These are phyloP conservation scores for Dysidea cf. avara DNA, from an alignment of 37 sponge, comb jelly and placozoan genomes.

Conservation along the genomic window DNA sequence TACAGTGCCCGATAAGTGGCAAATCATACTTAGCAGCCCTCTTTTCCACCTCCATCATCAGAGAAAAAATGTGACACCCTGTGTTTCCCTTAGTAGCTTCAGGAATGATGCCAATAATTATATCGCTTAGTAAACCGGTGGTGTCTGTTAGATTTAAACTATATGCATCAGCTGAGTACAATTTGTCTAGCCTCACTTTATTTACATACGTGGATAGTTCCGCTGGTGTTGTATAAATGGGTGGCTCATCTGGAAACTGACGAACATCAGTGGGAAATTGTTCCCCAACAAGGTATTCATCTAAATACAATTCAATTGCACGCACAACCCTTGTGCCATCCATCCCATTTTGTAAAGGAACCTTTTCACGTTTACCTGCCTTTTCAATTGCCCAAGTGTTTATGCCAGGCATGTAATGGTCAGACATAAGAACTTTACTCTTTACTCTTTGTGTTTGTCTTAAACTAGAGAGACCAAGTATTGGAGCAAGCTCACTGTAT, in stretches of 20 bases:
- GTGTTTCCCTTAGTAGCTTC: slow-evolving; percentile 15
- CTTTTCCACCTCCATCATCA: slow-evolving; percentile 30
- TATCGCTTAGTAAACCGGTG: slow-evolving; percentile 17
- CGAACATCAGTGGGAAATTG: slow-evolving; percentile 18
- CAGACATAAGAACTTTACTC: not conserved
- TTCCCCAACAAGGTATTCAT: slow-evolving; percentile 7
- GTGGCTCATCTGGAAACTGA: not conserved
- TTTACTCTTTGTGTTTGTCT: slow-evolving; percentile 5
- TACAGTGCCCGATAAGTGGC: slow-evolving; percentile 21
- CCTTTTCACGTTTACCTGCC: no score
- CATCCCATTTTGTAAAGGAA: no score
- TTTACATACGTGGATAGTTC: not conserved
- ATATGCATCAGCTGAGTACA: slow-evolving; percentile 28
- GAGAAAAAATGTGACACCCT: slow-evolving; percentile 8
- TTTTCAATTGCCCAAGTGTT: no score
- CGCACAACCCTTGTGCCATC: no score
- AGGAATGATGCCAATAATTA: slow-evolving; percentile 20
- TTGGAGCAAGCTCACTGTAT: slow-evolving; percentile 16
- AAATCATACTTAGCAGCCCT: not conserved
- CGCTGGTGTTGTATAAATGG: not conserved
- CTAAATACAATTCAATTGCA: no score
- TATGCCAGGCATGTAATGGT: no score
- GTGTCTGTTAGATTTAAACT: slow-evolving; percentile 23
- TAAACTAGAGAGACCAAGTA: slow-evolving; percentile 1
- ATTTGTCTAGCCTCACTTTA: not conserved